Base-by-base conservation (phyloP, 2,797 vertebrate genomes). In the Todus mexicanus region DNA sequence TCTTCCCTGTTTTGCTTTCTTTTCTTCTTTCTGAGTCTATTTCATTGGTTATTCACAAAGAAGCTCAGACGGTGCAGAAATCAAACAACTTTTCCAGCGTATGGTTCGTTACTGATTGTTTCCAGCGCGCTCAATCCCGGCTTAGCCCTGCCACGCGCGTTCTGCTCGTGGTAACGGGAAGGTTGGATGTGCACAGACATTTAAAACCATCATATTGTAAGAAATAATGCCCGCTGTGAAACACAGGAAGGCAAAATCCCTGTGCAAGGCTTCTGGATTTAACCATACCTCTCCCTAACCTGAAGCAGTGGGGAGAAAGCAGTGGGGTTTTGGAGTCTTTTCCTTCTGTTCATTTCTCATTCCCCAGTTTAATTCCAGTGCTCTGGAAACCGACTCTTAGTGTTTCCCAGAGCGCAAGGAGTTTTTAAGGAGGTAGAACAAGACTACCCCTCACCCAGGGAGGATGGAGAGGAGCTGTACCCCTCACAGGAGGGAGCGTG, bases 191-290 rank as follows among this genome's bases (percentile, higher is more conserved):
- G 29, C 29, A 20, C 35, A 25, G 68, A 21, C 37, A 45, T 48
- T 59, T 57, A 43, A 68, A 3, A 4, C 54, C n/a, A 6, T 57
- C 5, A 0, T 16, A 10, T n/a, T 5, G 0, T n/a, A 18, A 6
- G 6, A 37, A 82, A 63, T 63, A 56, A 65, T 1, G 5, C 27
- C 79, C 50, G 35, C 68, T 59, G 45, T 53, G 57, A 42, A 57
- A 61, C 20, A 37, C 22, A 45, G 77, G 37, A 33, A 73, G 35
- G 19, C 53, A 79, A 11, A 84, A 69, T 21, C 25, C 35, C 6
- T 0, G 0, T 27, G 38, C 27, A 63, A 2, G 40, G 11, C 51
- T n/a, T 33, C 6, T 25, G 71, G 3, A 27, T 74, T 22, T 47
- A 9, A 27, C 47, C 4, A 1, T 26, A 47, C 68, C n/a, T 93